Conservation (phyloP, 2,888 invertebrate species). For the Hymenopus coronatus region DNA sequence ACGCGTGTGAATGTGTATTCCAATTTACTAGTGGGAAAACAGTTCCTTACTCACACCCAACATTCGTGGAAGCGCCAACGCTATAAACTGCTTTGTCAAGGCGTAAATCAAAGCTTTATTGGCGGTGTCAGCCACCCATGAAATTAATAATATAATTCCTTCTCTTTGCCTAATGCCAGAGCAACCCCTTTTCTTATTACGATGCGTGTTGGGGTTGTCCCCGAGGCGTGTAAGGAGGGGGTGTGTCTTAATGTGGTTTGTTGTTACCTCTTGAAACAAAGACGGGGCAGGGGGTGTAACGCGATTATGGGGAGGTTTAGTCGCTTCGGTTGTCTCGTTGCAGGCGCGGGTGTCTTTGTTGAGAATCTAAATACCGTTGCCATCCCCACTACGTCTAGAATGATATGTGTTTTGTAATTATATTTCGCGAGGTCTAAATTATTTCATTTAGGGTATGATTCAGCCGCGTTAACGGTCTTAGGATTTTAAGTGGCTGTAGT, state of each 20-base stretch:
- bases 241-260: slow-evolving; percentile 18
- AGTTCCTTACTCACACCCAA: background rate
- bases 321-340: background rate
- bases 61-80: background rate
- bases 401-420: background rate
- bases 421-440: background rate
- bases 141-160: slow-evolving; percentile 32
- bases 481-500: background rate
- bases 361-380: background rate
- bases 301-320: background rate
- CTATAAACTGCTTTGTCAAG: slow-evolving; percentile 7
- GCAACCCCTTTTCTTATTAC: slow-evolving; percentile 18
- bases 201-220: background rate
- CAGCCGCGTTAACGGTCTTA: background rate
- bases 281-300: background rate
- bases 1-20: background rate
- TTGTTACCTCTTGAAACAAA: slow-evolving; percentile 18
- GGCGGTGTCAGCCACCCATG: slow-evolving; percentile 32
- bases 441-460: background rate
- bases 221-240: background rate
- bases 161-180: slow-evolving; percentile 3
- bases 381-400: background rate
- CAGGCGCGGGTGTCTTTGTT: background rate
- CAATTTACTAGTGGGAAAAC: background rate
- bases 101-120: slow-evolving; percentile 31